A percentile compares a stretch with the other conserved stretches of the same genome.
phyloP scores from a whole-genome alignment of 2,888 invertebrate species.

The Stramonita haemastoma region DNA sequence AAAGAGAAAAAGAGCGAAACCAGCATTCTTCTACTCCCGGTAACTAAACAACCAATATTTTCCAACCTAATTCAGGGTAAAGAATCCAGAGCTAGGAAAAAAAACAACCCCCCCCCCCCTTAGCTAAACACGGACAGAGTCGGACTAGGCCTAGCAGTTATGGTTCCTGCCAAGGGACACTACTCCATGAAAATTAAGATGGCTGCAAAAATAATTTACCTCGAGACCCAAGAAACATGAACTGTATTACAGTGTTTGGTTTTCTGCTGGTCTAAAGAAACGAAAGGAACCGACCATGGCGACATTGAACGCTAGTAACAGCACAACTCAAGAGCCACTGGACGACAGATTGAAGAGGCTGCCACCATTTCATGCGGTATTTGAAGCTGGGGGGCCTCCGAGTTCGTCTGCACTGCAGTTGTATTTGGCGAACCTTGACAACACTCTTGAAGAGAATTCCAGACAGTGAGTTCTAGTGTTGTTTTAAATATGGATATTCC shows the following conservation, averaged over 20 bases:
- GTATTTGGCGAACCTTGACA: constrained; percentile 64
- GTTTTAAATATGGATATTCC: too few species aligned
- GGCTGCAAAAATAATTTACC: constrained; percentile 29
- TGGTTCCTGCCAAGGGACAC: constrained; percentile 21
- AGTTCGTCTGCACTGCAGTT: constrained; percentile 61
- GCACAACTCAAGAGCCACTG: constrained; percentile 19
- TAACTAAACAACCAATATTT: too few species aligned
- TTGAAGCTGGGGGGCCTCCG: constrained; percentile 62
- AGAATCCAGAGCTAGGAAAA: too few species aligned
- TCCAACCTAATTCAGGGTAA: too few species aligned
- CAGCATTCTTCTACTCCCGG: too few species aligned
- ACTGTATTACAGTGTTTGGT: not conserved
- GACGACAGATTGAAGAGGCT: constrained; percentile 45
- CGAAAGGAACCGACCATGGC: not conserved
- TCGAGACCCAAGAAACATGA: not conserved
- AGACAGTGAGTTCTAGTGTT: constrained; percentile 57
- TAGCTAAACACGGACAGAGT: too few species aligned
- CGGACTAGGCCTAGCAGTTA: not conserved
- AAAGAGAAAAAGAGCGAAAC: too few species aligned
- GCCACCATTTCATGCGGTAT: constrained; percentile 61
- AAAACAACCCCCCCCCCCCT: too few species aligned
- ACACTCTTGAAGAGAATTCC: constrained; percentile 64
- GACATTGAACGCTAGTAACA: constrained; percentile 24
- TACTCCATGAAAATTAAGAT: constrained; percentile 11
- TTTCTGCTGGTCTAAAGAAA: not conserved